Evolutionary conservation across 2,113 vertebrate genomes (phyloP), one percentile per base, ranked within the genome.

Genomic region (Dipodomys merriami): DNA sequence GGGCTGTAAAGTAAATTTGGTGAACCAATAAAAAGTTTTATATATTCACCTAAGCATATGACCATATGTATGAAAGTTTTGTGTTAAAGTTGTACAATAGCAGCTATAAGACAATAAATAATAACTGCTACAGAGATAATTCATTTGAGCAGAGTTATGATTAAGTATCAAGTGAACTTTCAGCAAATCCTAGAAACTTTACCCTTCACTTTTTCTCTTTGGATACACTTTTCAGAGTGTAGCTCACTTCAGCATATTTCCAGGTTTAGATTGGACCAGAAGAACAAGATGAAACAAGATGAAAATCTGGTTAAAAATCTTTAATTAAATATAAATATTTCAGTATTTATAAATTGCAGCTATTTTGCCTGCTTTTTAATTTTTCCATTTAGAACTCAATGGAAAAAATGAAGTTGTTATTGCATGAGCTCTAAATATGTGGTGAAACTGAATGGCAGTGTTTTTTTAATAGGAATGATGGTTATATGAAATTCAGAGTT

Each of bases 61-160:
- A 72, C 86, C 91, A n/a, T 3, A 87, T 88, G 64, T 30, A 19
- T 67, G 39, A 83, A 57, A 87, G 80, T 69, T 80, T 46, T 87
- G 93, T 69, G 20, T 68, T 64, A 74, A 29, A 74, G 53, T 68
- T 78, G 1, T 65, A 82, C n/a, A 65, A 46, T 80, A 83, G 62
- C 16, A 29, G 84, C 96, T 95, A 89, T 84, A 96, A 95, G 83
- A 81, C 71, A 96, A 92, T 92, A 93, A 90, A 92, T 57, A 96
- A 87, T 89, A 91, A 84, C 65, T 80, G 25, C 64, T 77, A 49
- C 39, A 69, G n/a, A 69, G 44, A 49, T 62, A 77, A 62, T 84
- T 73, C 33, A 89, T 87, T 49, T 74, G 73, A 88, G 35, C 60
- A 73, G 49, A 81, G n/a, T 87, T 94, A 71, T 72, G 62, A n/a